Base-by-base conservation (phyloP, 2,797 vertebrate species). In the Platyrinchus mystaceus region DNA sequence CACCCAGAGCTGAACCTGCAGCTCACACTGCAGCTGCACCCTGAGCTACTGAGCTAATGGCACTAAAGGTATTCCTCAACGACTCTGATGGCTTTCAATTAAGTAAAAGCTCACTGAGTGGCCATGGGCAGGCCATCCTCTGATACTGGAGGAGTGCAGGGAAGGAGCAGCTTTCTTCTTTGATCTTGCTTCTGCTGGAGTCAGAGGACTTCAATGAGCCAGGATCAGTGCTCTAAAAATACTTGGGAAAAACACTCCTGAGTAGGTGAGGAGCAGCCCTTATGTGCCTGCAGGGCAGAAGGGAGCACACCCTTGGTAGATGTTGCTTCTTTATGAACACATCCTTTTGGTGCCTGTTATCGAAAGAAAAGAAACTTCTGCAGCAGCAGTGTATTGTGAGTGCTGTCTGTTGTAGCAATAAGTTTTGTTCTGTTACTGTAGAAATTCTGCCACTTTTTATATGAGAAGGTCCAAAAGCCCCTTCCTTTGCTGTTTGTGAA, bases 311-410 rank as follows among this genome's bases (percentile, higher is more conserved):
- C 67, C n/a, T 58, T 50, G 49, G 19, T 50, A 80, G 37, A 12
- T 39, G 17, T 41, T 89, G 46, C 22, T 85, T 53, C 20, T 6
- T 80, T 80, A 46, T 27, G 22, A 73, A 30, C 36, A 5, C 0
- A 0, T 67, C 27, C 19, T 86, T 88, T 76, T 78, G 46, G 39
- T 68, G 37, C 11, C 1, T 52, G 17, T 46, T 90, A 66, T 18
- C 8, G 43, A 63, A 84, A 70, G 24, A 52, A 84, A 44, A 41
- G 16, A 62, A 76, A 55, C n/a, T 50, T 84, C 15, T 49, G 41
- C 63, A 59, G 26, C 0, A 0, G 12, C 18, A 43, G 41, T 0
- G 0, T 86, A 52, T 41, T 3, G 0, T 7, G 11, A 47, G 22
- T 11, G 7, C 66, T 88, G 43, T 41, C 20, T 64, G 9, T 47